Base-by-base conservation (phyloP, 1,140 invertebrate species). In the Drosophila funebris region DNA sequence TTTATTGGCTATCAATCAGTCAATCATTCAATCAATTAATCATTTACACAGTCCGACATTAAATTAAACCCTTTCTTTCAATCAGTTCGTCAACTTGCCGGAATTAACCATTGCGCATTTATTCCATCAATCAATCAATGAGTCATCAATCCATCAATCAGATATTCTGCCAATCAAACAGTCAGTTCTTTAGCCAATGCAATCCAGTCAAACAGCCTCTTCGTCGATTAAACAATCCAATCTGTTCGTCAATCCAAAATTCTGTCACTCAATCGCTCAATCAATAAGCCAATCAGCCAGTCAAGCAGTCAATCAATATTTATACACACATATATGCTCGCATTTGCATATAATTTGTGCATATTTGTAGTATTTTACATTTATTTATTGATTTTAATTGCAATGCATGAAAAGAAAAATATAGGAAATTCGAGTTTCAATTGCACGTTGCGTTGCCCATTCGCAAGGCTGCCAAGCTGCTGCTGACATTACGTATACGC, bases 401-500 rank as follows among this genome's bases (percentile, higher is more conserved):
- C 36, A 54, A 56, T 54, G 58, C 69, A 66, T 24, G 39, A 36
- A 43, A 64, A 54, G 6, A 22, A 36, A 33, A 44, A 33, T 11
- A 8, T 22, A 11, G 20, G 8, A 41, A 52, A 44, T 52, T 37
- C 16, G 46, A 44, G 41, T 50, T 60, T 44, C 43, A 43, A 41
- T 44, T 56, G 18, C 53, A 56, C 9, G 31, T 50, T 5, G 6
- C 24, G 24, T 27, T 31, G 31, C 7, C 48, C 16, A 31, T 54
- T 13, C 20, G 22, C 53, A 22, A n/a, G n/a, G 9, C 13, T 41
- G 54, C 4, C 13, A 24, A 9, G 44, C 31, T 73, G 70, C 18
- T 63, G 60, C 64, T 56, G 58, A 56, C 72, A 71, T 78, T 46
- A 71, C 24, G 78, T 75, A 82, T 82, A 82, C 79, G 78, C 78